Base-by-base conservation (phyloP, 1,140 invertebrate genomes). In the Medauroidea extradentata region DNA sequence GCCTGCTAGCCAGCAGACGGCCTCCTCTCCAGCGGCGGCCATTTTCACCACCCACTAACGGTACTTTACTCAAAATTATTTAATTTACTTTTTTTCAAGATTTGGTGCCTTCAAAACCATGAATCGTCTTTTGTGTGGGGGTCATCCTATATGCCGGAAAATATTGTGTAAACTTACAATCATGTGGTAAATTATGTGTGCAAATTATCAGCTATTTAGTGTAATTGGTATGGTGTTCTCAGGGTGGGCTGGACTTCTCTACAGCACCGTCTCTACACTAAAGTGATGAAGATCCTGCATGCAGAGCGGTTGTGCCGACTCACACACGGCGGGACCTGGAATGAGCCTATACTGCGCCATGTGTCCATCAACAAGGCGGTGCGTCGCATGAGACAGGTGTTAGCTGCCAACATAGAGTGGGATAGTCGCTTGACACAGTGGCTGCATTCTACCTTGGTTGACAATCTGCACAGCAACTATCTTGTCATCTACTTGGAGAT, bases 401-500 rank as follows among this genome's bases (percentile, higher is more conserved):
- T 91, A 53, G 83, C 84, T 1, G 83, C 85, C 1, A 79, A 80
- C 4, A 77, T 86, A 11, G 73, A 75, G 7, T 90, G 90, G 89
- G 86, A 93, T 63, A 69, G 79, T 8, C 82, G 83, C 46, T 70
- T 90, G 13, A 80, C 83, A 2, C 87, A 91, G 61, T 94, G 92
- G 92, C 72, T 94, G 34, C 91, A 94, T 69, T 74, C 78, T 43
- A 71, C 88, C 9, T 69, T 94, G 4, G 78, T 91, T 55, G 89
- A 93, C 43, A 75, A 86, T 66, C 72, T 92, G 9, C 80, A 86
- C 1, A 74, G 80, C 8, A 75, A 80, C n/a, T 86, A 89, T 69
- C 73, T 93, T 53, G 79, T 83, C 3, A 82, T 83, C 16, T 94
- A 94, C 72, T 71, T 94, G 2, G 91, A 94, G 68, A 85, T 92